These are phyloP conservation scores for Myopa tessellatipennis DNA, from an alignment of 2,888 invertebrate species.

Conservation along the genomic window DNA sequence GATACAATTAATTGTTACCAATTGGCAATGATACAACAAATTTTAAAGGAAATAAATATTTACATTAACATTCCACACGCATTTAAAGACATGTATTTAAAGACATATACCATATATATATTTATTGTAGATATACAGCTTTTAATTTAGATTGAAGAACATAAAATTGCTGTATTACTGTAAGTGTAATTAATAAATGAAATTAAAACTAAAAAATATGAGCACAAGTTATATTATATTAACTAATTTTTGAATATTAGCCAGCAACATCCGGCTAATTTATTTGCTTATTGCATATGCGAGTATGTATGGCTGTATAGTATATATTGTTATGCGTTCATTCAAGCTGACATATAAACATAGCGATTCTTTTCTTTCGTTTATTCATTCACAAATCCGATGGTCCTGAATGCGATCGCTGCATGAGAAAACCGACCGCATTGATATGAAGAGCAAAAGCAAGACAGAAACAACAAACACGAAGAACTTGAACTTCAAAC, in stretches of 20 bases:
- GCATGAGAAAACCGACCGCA: not conserved
- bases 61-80: not conserved
- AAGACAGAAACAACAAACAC: slow-evolving; percentile 1
- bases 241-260: not conserved
- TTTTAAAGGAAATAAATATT: not conserved
- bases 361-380: no score
- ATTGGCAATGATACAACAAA: not conserved
- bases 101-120: not conserved
- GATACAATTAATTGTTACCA: no score
- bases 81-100: not conserved
- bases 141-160: not conserved
- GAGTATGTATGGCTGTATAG: not conserved
- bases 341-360: no score
- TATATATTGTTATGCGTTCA: not conserved
- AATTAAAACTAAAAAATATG: not conserved
- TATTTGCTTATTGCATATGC: not conserved
- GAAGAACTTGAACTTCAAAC: slow-evolving; percentile 9
- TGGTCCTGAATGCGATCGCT: not conserved
- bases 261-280: not conserved
- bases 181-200: not conserved
- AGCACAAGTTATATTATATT: not conserved
- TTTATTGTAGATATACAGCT: not conserved
- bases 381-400: not conserved
- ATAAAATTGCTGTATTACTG: not conserved
- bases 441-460: not conserved